A percentile compares a stretch with the other conserved stretches of the same genome.
phyloP scores from a whole-genome alignment of 2,797 vertebrate species.

The Enoplosus armatus region DNA sequence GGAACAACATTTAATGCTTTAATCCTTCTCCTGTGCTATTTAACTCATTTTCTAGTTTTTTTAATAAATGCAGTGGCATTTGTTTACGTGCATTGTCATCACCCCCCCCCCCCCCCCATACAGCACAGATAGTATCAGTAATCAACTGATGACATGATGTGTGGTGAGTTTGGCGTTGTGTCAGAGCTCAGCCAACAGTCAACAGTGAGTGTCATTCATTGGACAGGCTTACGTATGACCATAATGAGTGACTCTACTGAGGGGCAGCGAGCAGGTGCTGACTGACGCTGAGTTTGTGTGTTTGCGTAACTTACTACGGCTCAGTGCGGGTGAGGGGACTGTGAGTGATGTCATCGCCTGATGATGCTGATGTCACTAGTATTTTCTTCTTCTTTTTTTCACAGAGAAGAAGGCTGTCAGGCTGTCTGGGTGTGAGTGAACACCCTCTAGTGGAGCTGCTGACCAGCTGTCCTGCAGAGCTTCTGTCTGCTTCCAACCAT shows the following conservation, averaged over 20 bases:
- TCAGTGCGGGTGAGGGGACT: conserved; percentile 41
- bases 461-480: conserved; percentile 49
- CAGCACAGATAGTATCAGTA: conserved; percentile 53
- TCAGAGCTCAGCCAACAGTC: conserved; percentile 67
- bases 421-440: conserved; percentile 74
- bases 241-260: conserved; percentile 72
- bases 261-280: conserved; percentile 68
- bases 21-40: not conserved
- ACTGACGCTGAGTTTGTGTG: conserved; percentile 52
- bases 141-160: conserved; percentile 73
- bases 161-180: conserved; percentile 59
- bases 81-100: conserved; percentile 11
- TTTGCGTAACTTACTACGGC: conserved; percentile 48
- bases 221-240: conserved; percentile 59
- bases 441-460: conserved; percentile 71
- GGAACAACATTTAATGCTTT: not conserved
- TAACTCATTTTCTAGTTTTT: not conserved
- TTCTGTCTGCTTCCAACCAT: conserved; percentile 53
- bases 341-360: conserved; percentile 72
- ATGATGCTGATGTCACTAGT: conserved; percentile 70
- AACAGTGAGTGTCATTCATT: conserved; percentile 73
- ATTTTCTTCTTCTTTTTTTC: conserved; percentile 33
- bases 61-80: not conserved
- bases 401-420: conserved; percentile 70
- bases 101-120: not conserved